phyloP scores from a whole-genome alignment of 2,113 vertebrate species.

The Sakesphorus luctuosus region DNA sequence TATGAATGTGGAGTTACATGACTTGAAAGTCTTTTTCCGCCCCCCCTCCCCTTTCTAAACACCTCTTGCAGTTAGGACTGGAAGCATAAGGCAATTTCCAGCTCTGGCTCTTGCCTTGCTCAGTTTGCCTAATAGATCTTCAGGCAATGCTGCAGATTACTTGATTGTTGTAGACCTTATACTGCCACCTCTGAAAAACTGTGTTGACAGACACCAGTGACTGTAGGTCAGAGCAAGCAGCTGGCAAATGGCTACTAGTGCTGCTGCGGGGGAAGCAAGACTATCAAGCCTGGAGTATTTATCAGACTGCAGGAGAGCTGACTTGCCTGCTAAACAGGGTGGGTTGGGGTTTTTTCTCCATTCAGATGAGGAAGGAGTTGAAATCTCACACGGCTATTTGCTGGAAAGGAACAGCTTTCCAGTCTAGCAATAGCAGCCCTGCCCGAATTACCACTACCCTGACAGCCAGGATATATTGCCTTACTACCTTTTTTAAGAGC shows the following conservation, averaged over 20 bases:
- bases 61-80: neutral
- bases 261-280: neutral
- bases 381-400: neutral
- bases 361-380: neutral
- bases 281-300: conserved; percentile 35
- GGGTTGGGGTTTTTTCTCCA: neutral
- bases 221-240: conserved; percentile 45
- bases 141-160: neutral
- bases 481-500: neutral
- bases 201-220: neutral
- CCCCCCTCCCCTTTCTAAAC: neutral
- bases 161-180: neutral
- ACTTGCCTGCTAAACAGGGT: conserved; percentile 53
- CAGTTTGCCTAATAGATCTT: neutral
- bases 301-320: conserved; percentile 31
- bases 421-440: neutral
- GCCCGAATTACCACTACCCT: neutral
- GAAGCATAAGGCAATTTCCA: conserved; percentile 3
- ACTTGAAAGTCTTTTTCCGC: neutral
- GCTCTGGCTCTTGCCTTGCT: neutral
- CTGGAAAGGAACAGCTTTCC: conserved; percentile 49
- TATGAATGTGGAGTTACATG: neutral
- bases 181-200: neutral
- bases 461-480: conserved; percentile 52
- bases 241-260: conserved; percentile 19